Evolutionary conservation across 2,113 vertebrate genomes (phyloP).

Genomic region (Esox niger): DNA sequence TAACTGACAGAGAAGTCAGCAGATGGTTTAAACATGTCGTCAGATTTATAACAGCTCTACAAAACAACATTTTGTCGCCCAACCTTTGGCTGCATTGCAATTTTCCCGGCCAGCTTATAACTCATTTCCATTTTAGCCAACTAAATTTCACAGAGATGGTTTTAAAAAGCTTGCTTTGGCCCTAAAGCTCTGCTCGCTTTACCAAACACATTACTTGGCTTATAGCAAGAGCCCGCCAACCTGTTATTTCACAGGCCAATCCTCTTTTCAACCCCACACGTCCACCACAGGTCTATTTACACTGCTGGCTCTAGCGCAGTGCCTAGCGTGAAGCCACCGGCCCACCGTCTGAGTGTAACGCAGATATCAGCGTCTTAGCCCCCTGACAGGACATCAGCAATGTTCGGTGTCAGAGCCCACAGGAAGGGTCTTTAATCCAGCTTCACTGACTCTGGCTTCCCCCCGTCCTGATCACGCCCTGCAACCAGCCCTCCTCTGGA

Average conservation of each 20-base stretch:
- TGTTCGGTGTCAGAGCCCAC: conserved; percentile 64
- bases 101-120: conserved; percentile 18
- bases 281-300: conserved; percentile 31
- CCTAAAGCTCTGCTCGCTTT: background rate
- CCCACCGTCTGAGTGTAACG: conserved; percentile 50
- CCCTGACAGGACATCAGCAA: conserved; percentile 62
- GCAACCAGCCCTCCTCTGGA: conserved; percentile 31
- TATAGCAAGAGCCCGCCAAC: background rate
- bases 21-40: conserved; percentile 51
- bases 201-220: background rate
- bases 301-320: conserved; percentile 11
- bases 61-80: conserved; percentile 10
- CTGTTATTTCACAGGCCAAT: conserved; percentile 26
- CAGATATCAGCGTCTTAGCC: conserved; percentile 34
- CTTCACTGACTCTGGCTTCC: conserved; percentile 51
- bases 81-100: conserved; percentile 3
- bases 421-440: conserved; percentile 57
- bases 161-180: background rate
- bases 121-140: conserved; percentile 61
- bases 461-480: conserved; percentile 39
- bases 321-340: conserved; percentile 37
- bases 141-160: conserved; percentile 49
- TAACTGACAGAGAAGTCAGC: conserved; percentile 58
- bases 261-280: background rate
- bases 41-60: conserved; percentile 25